Conservation (phyloP, 2,888 invertebrate genomes). For the Mythimna impura region DNA sequence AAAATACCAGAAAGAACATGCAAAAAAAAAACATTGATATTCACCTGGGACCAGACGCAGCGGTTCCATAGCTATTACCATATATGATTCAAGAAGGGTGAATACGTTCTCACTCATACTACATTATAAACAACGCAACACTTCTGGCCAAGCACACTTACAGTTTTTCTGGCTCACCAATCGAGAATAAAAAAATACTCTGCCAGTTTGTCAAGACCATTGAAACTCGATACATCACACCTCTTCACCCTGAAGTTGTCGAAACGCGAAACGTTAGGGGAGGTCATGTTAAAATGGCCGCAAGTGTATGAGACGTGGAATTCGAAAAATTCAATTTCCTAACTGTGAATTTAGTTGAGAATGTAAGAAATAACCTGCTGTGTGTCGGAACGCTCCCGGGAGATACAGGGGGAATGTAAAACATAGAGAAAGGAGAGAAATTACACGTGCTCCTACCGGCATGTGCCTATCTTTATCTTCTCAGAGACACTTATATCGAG, state of each 20-base stretch:
- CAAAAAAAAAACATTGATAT: slow-evolving; percentile 35
- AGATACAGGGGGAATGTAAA: slow-evolving; percentile 81
- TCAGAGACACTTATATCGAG: slow-evolving; percentile 35
- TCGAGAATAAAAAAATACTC: slow-evolving; percentile 75
- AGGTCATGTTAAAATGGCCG: slow-evolving; percentile 72
- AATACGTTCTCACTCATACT: slow-evolving; percentile 67
- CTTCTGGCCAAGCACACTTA: slow-evolving; percentile 40
- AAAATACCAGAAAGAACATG: neutral
- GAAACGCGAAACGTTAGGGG: slow-evolving; percentile 46
- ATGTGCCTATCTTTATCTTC: slow-evolving; percentile 66
- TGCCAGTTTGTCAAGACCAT: slow-evolving; percentile 68
- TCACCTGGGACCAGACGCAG: slow-evolving; percentile 30
- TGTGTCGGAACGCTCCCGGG: slow-evolving; percentile 76
- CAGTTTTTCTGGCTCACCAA: slow-evolving; percentile 65
- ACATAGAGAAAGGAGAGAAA: slow-evolving; percentile 79
- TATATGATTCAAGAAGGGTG: slow-evolving; percentile 58
- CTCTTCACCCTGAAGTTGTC: slow-evolving; percentile 56
- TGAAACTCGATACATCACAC: slow-evolving; percentile 67
- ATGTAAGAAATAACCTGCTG: slow-evolving; percentile 84
- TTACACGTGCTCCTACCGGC: slow-evolving; percentile 73
- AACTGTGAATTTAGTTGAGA: slow-evolving; percentile 86
- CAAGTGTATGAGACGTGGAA: slow-evolving; percentile 75
- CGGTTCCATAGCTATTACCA: slow-evolving; percentile 23
- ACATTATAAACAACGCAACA: slow-evolving; percentile 62
- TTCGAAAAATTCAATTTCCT: slow-evolving; percentile 89